phyloP scores from a whole-genome alignment of 2,113 vertebrate genomes.

The Ptilorrhoa leucosticta region DNA sequence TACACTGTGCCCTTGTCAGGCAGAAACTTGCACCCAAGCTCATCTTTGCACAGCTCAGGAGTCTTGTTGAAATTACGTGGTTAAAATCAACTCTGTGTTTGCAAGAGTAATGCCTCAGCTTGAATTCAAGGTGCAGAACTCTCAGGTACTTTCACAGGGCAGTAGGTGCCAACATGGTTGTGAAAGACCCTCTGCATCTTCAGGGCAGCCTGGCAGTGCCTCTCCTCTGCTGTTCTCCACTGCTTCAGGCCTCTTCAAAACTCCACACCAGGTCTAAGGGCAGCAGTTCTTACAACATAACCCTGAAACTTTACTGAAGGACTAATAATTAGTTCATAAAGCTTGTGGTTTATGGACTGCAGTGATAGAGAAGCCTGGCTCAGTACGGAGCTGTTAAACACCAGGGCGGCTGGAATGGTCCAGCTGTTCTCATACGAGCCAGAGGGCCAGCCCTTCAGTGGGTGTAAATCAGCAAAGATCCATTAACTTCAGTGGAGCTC shows the following conservation, averaged over 20 bases:
- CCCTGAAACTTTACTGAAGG: neutral
- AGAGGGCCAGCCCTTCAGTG: neutral
- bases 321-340: conserved; percentile 40
- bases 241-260: neutral
- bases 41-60: neutral
- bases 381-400: neutral
- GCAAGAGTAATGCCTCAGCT: neutral
- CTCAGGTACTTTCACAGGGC: neutral
- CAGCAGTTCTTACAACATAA: neutral
- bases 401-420: neutral
- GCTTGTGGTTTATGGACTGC: conserved; percentile 2
- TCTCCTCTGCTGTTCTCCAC: neutral
- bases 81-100: neutral
- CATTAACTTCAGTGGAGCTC: conserved; percentile 15
- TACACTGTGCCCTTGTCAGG: neutral
- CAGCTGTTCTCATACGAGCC: neutral
- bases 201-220: neutral
- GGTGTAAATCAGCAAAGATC: conserved; percentile 42
- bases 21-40: neutral
- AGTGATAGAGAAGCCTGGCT: neutral
- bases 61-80: fast-evolving
- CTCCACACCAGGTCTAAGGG: neutral
- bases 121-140: neutral
- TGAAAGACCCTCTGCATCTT: neutral
- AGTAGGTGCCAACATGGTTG: fast-evolving